Base-by-base conservation (phyloP, 1,140 invertebrate species). In the Drosophila jambulina region DNA sequence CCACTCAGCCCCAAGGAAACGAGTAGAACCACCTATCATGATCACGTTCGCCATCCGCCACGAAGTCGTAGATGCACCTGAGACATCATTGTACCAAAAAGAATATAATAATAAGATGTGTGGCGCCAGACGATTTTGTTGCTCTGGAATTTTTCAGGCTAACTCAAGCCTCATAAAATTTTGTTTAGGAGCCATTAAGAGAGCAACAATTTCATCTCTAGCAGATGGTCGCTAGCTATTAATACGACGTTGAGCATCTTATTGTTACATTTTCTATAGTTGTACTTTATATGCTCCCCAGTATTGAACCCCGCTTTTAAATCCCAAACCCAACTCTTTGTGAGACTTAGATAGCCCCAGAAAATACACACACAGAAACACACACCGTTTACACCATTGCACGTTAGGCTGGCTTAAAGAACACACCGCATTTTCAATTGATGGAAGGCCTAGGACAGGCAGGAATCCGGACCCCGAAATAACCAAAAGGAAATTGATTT, bases 401-500 rank as follows among this genome's bases (percentile, higher is more conserved):
- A 74, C 70, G 68, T 58, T 72, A 70, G 67, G 67, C 48, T 70
- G 63, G 62, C 67, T 67, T 51, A 34, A 72, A 71, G 42, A 56
- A 70, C 27, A 48, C 69, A 72, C 10, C 42, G 51, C 53, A 72
- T 59, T 40, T 71, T 10, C 46, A 48, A 48, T 48, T 48, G 5
- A 48, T 2, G 25, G 10, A 48, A 25, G 45, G 45, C 45, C 12
- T 48, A 23, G n/a, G 51, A 49, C n/a, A 71, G 53, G 40, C 27
- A 71, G 53, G 40, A 46, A 46, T 25, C n/a, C 40, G 48, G 68
- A 29, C 32, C 15, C 27, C 32, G 25, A 54, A 38, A 23, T 13
- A 25, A n/a, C 19, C 29, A 45, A 38, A 13, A 25, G 25, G 36
- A 46, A 25, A 25, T 40, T 56, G 21, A 46, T 25, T 12, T 40